These are phyloP conservation scores for Amphilophus citrinellus DNA, from an alignment of 2,113 vertebrate genomes.

Conservation along the genomic window DNA sequence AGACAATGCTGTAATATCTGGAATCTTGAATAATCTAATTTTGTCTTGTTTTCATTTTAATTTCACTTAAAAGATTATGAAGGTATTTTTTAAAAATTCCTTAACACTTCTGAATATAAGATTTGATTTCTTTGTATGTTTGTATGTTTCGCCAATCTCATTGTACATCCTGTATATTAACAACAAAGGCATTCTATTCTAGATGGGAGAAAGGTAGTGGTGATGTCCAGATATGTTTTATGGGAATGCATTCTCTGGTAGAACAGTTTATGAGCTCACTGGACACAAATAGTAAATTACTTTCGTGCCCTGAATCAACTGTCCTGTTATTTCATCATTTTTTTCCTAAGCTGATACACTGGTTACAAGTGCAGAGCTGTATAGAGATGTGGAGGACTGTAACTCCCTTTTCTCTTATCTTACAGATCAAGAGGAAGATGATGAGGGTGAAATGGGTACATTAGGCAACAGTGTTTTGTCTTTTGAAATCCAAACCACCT, in stretches of 20 bases:
- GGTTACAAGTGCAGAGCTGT: not conserved
- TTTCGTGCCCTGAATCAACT: not conserved
- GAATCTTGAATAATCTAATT: too few relatives aligned
- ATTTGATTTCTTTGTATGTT: not conserved
- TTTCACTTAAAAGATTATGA: not conserved
- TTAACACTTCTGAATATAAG: not conserved
- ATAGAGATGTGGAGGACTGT: not conserved
- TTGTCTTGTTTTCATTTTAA: not conserved
- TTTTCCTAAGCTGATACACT: not conserved
- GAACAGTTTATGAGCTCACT: slow-evolving; percentile 2
- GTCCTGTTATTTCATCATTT: not conserved
- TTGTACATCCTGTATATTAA: too few relatives aligned
- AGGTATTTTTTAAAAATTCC: not conserved
- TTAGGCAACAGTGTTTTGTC: not conserved
- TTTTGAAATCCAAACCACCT: not conserved
- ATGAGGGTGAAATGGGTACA: not conserved
- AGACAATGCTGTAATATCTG: not conserved
- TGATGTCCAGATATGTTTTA: not conserved
- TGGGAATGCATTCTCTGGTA: not conserved
- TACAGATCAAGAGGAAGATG: not conserved
- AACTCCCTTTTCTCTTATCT: not conserved
- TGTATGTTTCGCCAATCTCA: not conserved
- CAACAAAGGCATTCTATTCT: too few relatives aligned
- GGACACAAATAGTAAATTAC: not conserved
- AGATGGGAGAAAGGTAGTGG: not conserved